phyloP scores from a whole-genome alignment of 1,140 invertebrate genomes.

The Drosophila insularis region DNA sequence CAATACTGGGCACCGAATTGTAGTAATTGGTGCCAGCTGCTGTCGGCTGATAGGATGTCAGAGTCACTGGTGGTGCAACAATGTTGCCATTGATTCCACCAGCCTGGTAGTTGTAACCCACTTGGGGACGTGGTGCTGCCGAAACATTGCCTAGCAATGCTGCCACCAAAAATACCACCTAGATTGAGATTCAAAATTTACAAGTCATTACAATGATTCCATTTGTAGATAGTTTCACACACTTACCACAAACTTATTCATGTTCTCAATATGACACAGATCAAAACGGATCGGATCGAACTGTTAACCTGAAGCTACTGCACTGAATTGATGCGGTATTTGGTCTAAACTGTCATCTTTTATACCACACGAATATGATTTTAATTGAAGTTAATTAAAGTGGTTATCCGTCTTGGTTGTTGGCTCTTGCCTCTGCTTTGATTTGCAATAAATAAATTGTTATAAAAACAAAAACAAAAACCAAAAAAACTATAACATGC shows the following conservation, averaged over 20 bases:
- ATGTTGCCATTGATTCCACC: slow-evolving; percentile 40
- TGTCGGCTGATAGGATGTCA: slow-evolving; percentile 73
- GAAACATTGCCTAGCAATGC: slow-evolving; percentile 40
- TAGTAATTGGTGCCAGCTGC: slow-evolving; percentile 77
- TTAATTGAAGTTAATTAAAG: slow-evolving; percentile 80
- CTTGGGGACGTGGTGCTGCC: slow-evolving; percentile 62
- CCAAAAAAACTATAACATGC: slow-evolving; percentile 56
- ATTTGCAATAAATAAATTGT: slow-evolving; percentile 79
- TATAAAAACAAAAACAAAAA: slow-evolving; percentile 22
- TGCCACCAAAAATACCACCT: slow-evolving; percentile 56
- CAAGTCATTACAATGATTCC: too few relatives aligned
- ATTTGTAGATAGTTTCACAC: neutral
- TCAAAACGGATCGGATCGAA: neutral
- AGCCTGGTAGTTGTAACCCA: slow-evolving; percentile 63
- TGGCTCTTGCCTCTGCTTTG: slow-evolving; percentile 22
- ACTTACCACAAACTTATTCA: slow-evolving; percentile 78
- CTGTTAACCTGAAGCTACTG: slow-evolving; percentile 54
- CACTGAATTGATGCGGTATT: slow-evolving; percentile 57
- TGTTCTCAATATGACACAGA: slow-evolving; percentile 28
- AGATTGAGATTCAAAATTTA: too few relatives aligned
- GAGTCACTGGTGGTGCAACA: slow-evolving; percentile 26
- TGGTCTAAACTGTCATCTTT: slow-evolving; percentile 42
- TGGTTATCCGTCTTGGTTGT: slow-evolving; percentile 42
- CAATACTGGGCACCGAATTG: slow-evolving; percentile 44
- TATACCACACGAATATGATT: slow-evolving; percentile 46